Evolutionary conservation across 1,140 invertebrate species (phyloP), one percentile per base, ranked within the genome.

Genomic region (Andrena cerasifolii): DNA sequence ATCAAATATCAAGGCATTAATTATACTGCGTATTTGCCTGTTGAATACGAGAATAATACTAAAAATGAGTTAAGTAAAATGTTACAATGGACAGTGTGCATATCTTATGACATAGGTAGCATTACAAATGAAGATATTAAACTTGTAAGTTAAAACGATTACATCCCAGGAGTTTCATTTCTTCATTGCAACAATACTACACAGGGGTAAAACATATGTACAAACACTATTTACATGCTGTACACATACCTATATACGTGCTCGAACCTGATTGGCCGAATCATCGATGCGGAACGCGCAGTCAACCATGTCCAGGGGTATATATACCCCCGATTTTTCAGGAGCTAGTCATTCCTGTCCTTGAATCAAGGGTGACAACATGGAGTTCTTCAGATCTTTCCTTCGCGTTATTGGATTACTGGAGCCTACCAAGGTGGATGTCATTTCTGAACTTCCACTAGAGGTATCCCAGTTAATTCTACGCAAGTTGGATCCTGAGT

Each of bases 391-490:
- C 67, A 58, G 21, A 16, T 16, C 6, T 1, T 18, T 59, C 5
- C 43, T 59, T 24, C 54, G 54, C 7, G 43, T 21, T 1, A n/a
- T 59, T 26, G 40, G 68, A 36, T 14, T 59, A 28, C 0, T 59
- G n/a, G 16, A 56, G 16, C 43, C 40, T 1, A 6, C 54, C 12
- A 71, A 47, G 54, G 6, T 62, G 3, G 72, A 74, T 33, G 33
- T 83, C 14, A 43, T 80, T 12, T n/a, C 59, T 5, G 31, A 76
- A n/a, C 73, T 83, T 7, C 78, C 78, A 6, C 3, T 36, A 1
- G 61, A 83, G 58, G 31, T 83, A 4, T 61, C 61, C 3, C 61
- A 78, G 0, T 1, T 72, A 18, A 80, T 83, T 26, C 28, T 83
- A 6, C 53, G 67, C 18, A 56, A 63, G 43, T 56, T 83, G 18